Evolutionary conservation across 2,888 invertebrate species (phyloP), one percentile per base, ranked within the genome.

Genomic region (Caenorhabditis angaria): DNA sequence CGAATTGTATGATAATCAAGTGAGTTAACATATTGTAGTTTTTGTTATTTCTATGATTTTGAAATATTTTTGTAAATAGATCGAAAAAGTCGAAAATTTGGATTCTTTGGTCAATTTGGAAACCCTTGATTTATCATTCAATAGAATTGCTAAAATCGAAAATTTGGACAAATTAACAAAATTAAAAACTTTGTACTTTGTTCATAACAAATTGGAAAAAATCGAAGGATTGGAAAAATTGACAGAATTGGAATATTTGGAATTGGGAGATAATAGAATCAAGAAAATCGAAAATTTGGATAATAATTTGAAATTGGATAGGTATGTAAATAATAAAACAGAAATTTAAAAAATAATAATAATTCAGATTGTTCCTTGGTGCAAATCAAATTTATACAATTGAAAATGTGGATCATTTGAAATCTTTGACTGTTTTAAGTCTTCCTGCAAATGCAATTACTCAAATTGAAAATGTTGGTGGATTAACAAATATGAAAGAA

Each of bases 1-100:
- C 60, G 97, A 99, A 87, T 89, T 99, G 4, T 96, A 97, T 88
- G 99, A 99, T 88, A 99, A 99, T 90, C 96, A 96, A 90, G 93
- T 99, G 29, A 28, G 18, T n/a, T 27, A n/a, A 27, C 4, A 56
- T 56, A n/a, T 28, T 54, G 12, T 4, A 54, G 20, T 14, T 22
- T 22, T 14, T 54, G 25, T 5, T 29, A 29, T 12, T 20, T 10
- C 47, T 27, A 27, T 3, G 2, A 6, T 27, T 14, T 29, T 64
- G 24, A 27, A 41, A 8, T 4, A 32, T 54, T 60, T 41, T 41
- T 41, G n/a, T n/a, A n/a, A n/a, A n/a, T 41, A 75, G 69, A 73
- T 79, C 8, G 47, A 51, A 2, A 91, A 92, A 80, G 94, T 99
- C 80, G 96, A 97, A 89, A 95, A 95, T 88, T 90, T 99, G 70